Conservation (phyloP, 2,797 vertebrate species). For the Sardinella longiceps region DNA sequence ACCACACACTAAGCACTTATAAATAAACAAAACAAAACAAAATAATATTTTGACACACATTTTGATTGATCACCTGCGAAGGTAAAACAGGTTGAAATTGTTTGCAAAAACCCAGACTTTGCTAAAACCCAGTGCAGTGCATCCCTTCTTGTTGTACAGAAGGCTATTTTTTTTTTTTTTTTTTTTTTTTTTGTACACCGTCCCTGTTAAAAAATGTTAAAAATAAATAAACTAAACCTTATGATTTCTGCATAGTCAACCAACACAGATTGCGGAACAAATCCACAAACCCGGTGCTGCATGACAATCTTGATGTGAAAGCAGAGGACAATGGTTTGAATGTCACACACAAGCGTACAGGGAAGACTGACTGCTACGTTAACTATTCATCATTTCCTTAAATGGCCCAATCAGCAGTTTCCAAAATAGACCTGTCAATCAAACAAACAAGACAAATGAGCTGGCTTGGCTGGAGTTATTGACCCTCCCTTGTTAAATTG, state of each 20-base stretch:
- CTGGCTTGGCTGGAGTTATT: constrained; percentile 2
- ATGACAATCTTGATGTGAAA: neutral
- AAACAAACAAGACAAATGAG: constrained; percentile 1
- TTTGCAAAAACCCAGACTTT: too few relatives aligned
- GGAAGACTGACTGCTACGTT: constrained; percentile 42
- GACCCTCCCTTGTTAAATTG: constrained; percentile 4
- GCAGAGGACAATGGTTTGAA: neutral
- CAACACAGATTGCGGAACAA: neutral
- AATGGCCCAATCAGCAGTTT: constrained; percentile 69
- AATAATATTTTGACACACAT: too few relatives aligned
- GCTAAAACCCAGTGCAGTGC: too few relatives aligned
- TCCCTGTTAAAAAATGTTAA: too few relatives aligned
- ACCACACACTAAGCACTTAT: too few relatives aligned
- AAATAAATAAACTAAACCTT: too few relatives aligned
- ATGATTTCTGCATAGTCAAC: neutral
- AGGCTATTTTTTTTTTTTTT: too few relatives aligned
- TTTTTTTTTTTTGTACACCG: too few relatives aligned
- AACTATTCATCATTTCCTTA: constrained; percentile 60
- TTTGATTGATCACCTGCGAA: too few relatives aligned
- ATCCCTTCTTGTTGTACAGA: too few relatives aligned
- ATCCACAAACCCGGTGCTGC: neutral
- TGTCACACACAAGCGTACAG: neutral
- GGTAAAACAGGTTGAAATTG: too few relatives aligned
- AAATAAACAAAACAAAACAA: too few relatives aligned
- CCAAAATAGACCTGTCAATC: constrained; percentile 53